A percentile compares a stretch with the other conserved stretches of the same genome.
Evolutionary conservation across 2,888 invertebrate genomes (phyloP).

Genomic region (Tenodera sinensis): DNA sequence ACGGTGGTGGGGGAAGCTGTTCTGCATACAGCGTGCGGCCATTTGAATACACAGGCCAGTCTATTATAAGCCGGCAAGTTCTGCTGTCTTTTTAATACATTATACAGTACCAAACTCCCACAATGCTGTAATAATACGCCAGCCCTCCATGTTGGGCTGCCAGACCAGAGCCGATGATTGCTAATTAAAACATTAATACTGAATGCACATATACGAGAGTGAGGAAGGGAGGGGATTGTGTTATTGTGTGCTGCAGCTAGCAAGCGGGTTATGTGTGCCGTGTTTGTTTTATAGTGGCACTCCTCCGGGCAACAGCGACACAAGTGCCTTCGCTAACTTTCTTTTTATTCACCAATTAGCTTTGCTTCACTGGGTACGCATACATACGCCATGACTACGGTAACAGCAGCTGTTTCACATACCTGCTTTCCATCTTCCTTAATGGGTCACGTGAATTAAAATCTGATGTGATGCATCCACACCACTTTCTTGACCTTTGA

Average conservation of each 20-base stretch:
- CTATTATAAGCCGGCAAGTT: constrained; percentile 5
- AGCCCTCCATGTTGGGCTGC: background rate
- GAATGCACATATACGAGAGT: constrained; percentile 15
- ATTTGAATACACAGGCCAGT: constrained; percentile 9
- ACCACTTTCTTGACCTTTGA: no score
- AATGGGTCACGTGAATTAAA: no score
- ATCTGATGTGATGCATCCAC: no score
- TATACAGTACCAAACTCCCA: constrained; percentile 13
- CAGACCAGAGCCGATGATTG: constrained; percentile 27
- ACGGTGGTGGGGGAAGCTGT: background rate
- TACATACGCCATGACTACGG: no score
- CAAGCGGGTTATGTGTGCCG: constrained; percentile 11
- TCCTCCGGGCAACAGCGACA: background rate
- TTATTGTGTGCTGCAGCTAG: constrained; percentile 19
- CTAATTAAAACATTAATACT: constrained; percentile 33
- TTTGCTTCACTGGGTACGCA: no score
- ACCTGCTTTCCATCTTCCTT: no score
- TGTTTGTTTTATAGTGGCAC: constrained; percentile 22
- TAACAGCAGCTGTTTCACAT: no score
- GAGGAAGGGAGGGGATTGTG: constrained; percentile 17
- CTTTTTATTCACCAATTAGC: background rate
- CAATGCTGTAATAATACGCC: constrained; percentile 11
- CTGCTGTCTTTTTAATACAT: constrained; percentile 12
- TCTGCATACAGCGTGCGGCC: background rate
- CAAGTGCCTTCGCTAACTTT: background rate